A percentile compares a stretch with the other conserved stretches of the same genome.
Conservation (phyloP, 1,140 invertebrate species). For the Drosophila mauritiana region DNA sequence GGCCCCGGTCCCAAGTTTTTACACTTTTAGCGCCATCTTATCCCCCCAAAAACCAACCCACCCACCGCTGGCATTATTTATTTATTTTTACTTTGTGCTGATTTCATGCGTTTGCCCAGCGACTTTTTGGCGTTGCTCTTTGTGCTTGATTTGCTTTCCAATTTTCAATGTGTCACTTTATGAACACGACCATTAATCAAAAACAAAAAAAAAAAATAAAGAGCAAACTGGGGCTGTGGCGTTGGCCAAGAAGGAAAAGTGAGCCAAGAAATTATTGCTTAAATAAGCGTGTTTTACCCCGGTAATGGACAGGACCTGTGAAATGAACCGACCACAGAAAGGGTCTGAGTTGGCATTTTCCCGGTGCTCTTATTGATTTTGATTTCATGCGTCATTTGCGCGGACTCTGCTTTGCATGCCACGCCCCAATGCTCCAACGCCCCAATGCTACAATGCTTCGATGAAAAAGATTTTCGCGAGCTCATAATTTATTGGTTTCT, state of each 20-base stretch:
- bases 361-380: constrained; percentile 66
- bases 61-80: constrained; percentile 35
- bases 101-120: constrained; percentile 72
- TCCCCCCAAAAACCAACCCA: background rate
- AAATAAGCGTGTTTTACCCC: constrained; percentile 72
- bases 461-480: constrained; percentile 6
- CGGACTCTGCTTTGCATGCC: constrained; percentile 60
- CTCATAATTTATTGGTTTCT: constrained; percentile 61
- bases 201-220: constrained; percentile 58
- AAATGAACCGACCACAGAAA: constrained; percentile 73
- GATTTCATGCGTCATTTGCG: constrained; percentile 72
- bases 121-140: constrained; percentile 71
- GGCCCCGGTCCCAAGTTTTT: constrained; percentile 71
- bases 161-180: constrained; percentile 83
- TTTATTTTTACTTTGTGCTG: constrained; percentile 60
- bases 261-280: constrained; percentile 78
- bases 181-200: constrained; percentile 80
- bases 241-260: constrained; percentile 32
- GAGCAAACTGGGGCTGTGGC: background rate
- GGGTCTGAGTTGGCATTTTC: constrained; percentile 65
- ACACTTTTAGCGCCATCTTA: constrained; percentile 74
- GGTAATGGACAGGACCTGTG: constrained; percentile 46
- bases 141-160: constrained; percentile 82
- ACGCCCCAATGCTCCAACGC: constrained; percentile 11
- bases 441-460: constrained; percentile 9